A percentile compares a stretch with the other conserved stretches of the same genome.
Conservation (phyloP, 1,140 invertebrate genomes). For the Leptinotarsa undecemlineata region DNA sequence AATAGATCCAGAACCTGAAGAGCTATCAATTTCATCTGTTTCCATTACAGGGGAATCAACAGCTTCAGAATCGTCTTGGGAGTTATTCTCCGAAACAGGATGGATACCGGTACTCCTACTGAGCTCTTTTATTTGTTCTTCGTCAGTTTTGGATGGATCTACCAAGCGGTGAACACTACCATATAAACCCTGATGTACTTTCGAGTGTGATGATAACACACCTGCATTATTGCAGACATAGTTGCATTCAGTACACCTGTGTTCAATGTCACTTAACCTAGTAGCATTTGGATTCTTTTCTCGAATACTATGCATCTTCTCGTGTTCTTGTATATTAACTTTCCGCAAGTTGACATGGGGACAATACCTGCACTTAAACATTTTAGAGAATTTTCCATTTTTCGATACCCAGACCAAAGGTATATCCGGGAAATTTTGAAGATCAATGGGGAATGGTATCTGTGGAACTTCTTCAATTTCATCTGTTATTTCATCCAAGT, state of each 20-base stretch:
- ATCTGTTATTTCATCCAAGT: slow-evolving; percentile 50
- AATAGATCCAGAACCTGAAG: slow-evolving; percentile 36
- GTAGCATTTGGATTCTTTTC: slow-evolving; percentile 54
- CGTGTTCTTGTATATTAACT: slow-evolving; percentile 82
- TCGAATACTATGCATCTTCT: slow-evolving; percentile 77
- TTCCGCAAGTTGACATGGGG: slow-evolving; percentile 79
- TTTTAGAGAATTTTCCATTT: slow-evolving; percentile 74
- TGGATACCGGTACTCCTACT: slow-evolving; percentile 54
- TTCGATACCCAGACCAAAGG: slow-evolving; percentile 75
- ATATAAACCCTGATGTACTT: slow-evolving; percentile 74
- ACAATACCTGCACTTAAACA: slow-evolving; percentile 84
- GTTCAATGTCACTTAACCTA: slow-evolving; percentile 48
- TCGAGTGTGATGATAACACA: slow-evolving; percentile 75
- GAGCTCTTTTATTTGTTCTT: slow-evolving; percentile 70
- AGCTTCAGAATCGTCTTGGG: slow-evolving; percentile 29
- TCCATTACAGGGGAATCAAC: slow-evolving; percentile 34
- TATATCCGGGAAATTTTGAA: slow-evolving; percentile 56
- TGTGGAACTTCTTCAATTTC: slow-evolving; percentile 49
- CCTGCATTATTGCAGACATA: slow-evolving; percentile 78
- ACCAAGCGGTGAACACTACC: slow-evolving; percentile 72
- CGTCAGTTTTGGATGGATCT: slow-evolving; percentile 65
- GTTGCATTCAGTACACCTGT: slow-evolving; percentile 77
- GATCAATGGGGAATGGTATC: slow-evolving; percentile 32
- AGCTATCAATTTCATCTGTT: slow-evolving; percentile 38
- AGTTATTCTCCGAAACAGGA: not conserved